Conservation (phyloP, 2,797 vertebrate species). For the Cirrhinus molitorella region DNA sequence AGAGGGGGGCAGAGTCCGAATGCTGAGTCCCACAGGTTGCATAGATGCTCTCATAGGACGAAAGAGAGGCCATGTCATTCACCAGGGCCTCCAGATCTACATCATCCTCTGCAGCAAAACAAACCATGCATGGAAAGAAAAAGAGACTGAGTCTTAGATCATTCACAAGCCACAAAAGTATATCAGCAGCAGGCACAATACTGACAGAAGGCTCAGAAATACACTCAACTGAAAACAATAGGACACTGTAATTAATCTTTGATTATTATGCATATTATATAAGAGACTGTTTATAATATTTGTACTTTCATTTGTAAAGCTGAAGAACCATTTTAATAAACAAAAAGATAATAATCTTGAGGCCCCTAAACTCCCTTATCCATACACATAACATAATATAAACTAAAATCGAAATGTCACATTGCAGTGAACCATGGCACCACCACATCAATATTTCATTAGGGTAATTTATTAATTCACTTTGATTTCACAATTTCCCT, state of each 20-base stretch:
- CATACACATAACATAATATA: background rate
- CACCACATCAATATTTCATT: background rate
- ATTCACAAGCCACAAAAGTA: background rate
- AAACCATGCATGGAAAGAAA: background rate
- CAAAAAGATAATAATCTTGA: background rate
- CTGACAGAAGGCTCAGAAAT: background rate
- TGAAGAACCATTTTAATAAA: background rate
- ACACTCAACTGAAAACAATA: background rate
- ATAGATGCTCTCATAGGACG: slow-evolving; percentile 90
- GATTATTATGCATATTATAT: background rate
- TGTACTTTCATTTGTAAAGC: background rate
- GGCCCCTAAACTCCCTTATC: background rate
- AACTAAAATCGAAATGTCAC: background rate
- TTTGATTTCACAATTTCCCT: background rate
- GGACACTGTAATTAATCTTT: background rate
- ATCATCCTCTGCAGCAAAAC: slow-evolving; percentile 84
- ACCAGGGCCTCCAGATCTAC: slow-evolving; percentile 94
- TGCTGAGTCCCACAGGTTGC: slow-evolving; percentile 77
- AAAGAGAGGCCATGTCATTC: slow-evolving; percentile 89
- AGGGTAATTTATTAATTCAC: background rate
- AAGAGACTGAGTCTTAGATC: background rate
- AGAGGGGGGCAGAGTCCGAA: slow-evolving; percentile 85
- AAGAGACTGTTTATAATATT: background rate
- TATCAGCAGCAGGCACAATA: background rate
- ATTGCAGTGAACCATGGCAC: background rate